Base-by-base conservation (phyloP, 2,113 vertebrate genomes). In the Salvelinus namaycush region DNA sequence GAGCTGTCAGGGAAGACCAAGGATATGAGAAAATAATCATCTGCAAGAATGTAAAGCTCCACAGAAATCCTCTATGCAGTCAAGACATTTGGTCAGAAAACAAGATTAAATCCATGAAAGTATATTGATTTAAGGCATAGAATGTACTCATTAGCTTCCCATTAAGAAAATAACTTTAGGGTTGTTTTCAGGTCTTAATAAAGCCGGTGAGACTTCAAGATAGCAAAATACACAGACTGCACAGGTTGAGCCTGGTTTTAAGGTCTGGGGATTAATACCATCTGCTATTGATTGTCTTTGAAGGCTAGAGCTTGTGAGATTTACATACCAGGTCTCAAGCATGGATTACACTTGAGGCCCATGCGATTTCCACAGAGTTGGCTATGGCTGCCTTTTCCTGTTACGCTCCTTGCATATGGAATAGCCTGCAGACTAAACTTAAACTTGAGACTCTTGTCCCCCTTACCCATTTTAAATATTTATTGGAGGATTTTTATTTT, bases 91-190 rank as follows among this genome's bases (percentile, higher is more conserved):
- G 16, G 14, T 67, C 13, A 16, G 65, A 67, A 67, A 67, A 67
- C 27, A 67, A 64, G 14, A 14, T 31, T 67, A 29, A 67, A 67
- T 67, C 65, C 65, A 24, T 31, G 64, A 66, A 64, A 66, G 64
- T 66, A 66, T 66, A 8, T 66, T 66, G 12, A 18, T 1, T 31
- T 11, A 66, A 66, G 64, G 4, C 26, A 27, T 66, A 13, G 64
- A 31, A 66, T 66, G 64, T 16, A 27, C 27, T 14, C 64, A 66
- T 66, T 66, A 29, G 64, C 64, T 66, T 27, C 27, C 12, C 27
- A 13, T 39, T 27, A 66, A 66, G 64, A 66, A 16, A 66, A 66
- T 29, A 66, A 13, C 4, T 27, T 31, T 14, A 2, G 65, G 65
- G 27, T 67, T 67, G 27, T 67, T 67, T 67, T 67, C 39, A 44